Conservation (phyloP, 2,113 vertebrate genomes). For the Hippocampus zosterae region DNA sequence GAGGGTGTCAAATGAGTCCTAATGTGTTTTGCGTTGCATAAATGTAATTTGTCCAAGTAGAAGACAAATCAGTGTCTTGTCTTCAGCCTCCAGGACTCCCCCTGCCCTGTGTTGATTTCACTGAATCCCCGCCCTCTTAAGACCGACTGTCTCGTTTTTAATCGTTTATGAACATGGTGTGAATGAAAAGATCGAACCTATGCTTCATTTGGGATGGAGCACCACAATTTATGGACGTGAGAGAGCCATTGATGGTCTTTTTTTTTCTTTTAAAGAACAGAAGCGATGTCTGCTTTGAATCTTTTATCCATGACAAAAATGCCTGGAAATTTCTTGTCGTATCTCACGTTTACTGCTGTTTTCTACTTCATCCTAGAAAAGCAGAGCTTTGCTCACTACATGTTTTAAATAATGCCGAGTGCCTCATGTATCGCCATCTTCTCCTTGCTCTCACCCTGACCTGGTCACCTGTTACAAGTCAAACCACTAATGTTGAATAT, state of each 20-base stretch:
- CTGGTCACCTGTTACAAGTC: slow-evolving; percentile 27
- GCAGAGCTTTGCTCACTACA: slow-evolving; percentile 29
- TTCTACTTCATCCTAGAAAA: slow-evolving; percentile 31
- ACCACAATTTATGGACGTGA: slow-evolving; percentile 12
- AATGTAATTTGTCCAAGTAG: slow-evolving; percentile 50
- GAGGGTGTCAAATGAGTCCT: slow-evolving; percentile 33
- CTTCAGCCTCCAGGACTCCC: slow-evolving; percentile 23
- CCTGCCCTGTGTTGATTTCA: slow-evolving; percentile 15
- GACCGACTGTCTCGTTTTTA: slow-evolving; percentile 11
- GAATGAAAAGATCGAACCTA: slow-evolving; percentile 15
- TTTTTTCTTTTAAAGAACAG: slow-evolving; percentile 16
- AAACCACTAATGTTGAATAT: slow-evolving; percentile 49
- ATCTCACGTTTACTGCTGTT: slow-evolving; percentile 21
- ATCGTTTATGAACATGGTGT: slow-evolving; percentile 5
- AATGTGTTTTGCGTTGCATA: slow-evolving; percentile 37
- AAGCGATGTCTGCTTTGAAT: slow-evolving; percentile 35
- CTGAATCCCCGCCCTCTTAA: slow-evolving; percentile 21
- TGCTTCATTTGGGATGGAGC: slow-evolving; percentile 27
- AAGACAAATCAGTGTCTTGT: slow-evolving; percentile 53
- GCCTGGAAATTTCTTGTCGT: slow-evolving; percentile 31
- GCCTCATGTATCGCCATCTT: slow-evolving; percentile 48
- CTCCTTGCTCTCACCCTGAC: slow-evolving; percentile 16
- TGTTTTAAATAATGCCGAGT: slow-evolving; percentile 53
- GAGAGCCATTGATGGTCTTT: slow-evolving; percentile 2
- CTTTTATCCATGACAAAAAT: slow-evolving; percentile 23